A percentile compares a stretch with the other conserved stretches of the same genome.
These are phyloP conservation scores for Sceloporus undulatus DNA, from an alignment of 2,113 vertebrate genomes.

Conservation along the genomic window DNA sequence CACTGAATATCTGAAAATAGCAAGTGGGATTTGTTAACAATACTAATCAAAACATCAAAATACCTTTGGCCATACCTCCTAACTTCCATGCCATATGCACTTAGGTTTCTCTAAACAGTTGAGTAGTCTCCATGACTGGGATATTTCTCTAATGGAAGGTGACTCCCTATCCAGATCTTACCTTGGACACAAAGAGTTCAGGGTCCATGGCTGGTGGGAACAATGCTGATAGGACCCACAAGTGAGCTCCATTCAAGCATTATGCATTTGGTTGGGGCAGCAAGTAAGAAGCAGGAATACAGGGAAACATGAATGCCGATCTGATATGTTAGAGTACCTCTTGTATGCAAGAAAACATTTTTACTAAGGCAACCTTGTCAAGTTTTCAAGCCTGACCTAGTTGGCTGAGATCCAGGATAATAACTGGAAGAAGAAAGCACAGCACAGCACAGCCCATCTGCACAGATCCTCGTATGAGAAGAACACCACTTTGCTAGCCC, in stretches of 20 bases:
- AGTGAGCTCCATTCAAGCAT: neutral
- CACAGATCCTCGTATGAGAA: accelerated
- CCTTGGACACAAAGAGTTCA: neutral
- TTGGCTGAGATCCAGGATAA: conserved; percentile 15
- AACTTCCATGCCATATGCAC: neutral
- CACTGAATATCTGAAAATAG: neutral
- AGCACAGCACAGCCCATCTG: neutral
- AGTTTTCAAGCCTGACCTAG: conserved; percentile 24
- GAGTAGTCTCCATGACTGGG: neutral
- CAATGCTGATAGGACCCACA: no score
- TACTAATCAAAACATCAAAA: neutral
- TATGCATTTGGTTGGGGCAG: no score
- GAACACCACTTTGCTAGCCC: accelerated
- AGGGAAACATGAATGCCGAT: neutral
- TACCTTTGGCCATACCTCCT: neutral
- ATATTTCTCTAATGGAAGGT: neutral
- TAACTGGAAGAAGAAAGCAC: neutral
- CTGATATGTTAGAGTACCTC: neutral
- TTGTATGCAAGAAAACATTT: neutral
- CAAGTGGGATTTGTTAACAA: neutral
- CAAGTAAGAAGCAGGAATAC: neutral
- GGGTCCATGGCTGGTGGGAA: neutral
- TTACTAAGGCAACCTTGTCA: neutral
- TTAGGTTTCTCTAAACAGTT: neutral
- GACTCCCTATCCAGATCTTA: neutral